A percentile compares a stretch with the other conserved stretches of the same genome.
phyloP scores from a whole-genome alignment of 2,797 vertebrate genomes.

The Anomalospiza imberbis region DNA sequence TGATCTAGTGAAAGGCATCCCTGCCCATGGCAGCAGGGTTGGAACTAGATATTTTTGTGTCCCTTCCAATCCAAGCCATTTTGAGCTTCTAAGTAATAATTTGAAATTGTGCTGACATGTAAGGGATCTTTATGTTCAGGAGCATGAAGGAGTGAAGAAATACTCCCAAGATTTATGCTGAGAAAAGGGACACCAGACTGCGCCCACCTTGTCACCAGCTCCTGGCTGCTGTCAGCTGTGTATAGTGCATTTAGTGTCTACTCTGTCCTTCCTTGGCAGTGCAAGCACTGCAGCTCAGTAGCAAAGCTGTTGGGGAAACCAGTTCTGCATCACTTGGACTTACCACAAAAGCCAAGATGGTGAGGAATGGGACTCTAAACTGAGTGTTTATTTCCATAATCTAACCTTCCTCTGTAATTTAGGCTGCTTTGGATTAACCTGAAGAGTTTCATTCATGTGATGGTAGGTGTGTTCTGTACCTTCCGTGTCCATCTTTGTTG shows the following conservation, averaged over 20 bases:
- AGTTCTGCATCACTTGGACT: neutral
- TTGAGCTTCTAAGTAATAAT: neutral
- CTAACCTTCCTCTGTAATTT: neutral
- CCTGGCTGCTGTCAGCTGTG: neutral
- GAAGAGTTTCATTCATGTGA: neutral
- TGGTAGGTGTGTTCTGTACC: neutral
- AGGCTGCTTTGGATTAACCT: neutral
- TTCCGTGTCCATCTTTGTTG: neutral
- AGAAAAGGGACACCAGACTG: neutral
- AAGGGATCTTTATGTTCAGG: neutral
- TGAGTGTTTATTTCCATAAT: neutral
- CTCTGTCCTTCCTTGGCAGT: neutral
- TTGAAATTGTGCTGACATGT: neutral
- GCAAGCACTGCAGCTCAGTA: neutral
- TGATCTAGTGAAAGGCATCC: neutral
- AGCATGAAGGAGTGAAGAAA: neutral
- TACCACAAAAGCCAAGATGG: neutral
- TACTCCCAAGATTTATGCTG: neutral
- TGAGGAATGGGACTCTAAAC: neutral
- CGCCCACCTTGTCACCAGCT: rapidly evolving
- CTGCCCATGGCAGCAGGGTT: rapidly evolving
- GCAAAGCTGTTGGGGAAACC: neutral
- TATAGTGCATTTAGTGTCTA: neutral
- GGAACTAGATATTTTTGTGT: neutral
- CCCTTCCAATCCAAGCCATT: neutral